These are phyloP conservation scores for Mechanitis messenoides DNA, from an alignment of 2,888 invertebrate species.

Conservation along the genomic window DNA sequence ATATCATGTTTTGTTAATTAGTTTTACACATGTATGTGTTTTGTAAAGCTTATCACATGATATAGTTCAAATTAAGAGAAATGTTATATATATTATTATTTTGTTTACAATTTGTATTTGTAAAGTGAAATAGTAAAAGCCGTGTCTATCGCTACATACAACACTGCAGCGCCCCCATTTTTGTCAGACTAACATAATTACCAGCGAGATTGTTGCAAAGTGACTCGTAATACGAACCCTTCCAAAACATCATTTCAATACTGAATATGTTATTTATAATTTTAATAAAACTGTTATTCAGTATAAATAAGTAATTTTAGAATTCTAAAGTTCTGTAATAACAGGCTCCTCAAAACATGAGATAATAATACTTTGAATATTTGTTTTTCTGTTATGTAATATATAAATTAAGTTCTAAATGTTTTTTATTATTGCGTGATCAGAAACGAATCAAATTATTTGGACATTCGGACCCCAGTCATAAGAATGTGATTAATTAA, in stretches of 20 bases:
- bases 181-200: slow-evolving; percentile 69
- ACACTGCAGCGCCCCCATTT: slow-evolving; percentile 44
- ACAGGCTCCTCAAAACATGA: background rate
- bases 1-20: background rate
- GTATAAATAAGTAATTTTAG: background rate
- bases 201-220: slow-evolving; percentile 66
- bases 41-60: no score
- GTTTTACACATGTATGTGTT: no score
- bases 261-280: slow-evolving; percentile 41
- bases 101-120: no score
- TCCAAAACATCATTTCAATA: slow-evolving; percentile 54
- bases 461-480: slow-evolving; percentile 67
- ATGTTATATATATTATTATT: no score
- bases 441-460: slow-evolving; percentile 57
- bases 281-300: slow-evolving; percentile 8
- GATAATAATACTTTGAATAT: background rate
- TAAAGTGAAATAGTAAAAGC: slow-evolving; percentile 3
- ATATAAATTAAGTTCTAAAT: background rate
- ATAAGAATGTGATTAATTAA: slow-evolving; percentile 76
- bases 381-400: background rate
- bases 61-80: no score
- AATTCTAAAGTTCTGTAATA: background rate
- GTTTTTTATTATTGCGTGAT: slow-evolving; percentile 8
- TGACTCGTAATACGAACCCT: slow-evolving; percentile 70
- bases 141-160: slow-evolving; percentile 20